phyloP scores from a whole-genome alignment of 2,888 invertebrate species.

The Maniola hyperantus region DNA sequence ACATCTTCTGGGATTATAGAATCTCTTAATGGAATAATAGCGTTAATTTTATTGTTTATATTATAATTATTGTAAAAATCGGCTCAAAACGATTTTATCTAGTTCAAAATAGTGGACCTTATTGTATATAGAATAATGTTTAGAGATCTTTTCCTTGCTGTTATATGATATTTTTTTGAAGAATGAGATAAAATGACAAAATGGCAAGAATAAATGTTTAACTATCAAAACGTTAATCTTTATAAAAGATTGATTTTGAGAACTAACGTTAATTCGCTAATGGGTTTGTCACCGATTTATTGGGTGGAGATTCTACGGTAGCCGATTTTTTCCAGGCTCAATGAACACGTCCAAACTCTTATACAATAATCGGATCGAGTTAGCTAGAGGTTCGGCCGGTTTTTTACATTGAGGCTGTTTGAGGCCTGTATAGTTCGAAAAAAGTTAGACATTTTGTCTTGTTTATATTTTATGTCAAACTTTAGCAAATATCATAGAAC shows the following conservation, averaged over 20 bases:
- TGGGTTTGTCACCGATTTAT: too few species aligned
- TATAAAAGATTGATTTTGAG: too few species aligned
- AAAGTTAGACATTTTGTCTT: background rate
- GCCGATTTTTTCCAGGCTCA: too few species aligned
- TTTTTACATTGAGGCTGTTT: too few species aligned
- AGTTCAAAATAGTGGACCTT: conserved; percentile 52
- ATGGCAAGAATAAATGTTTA: background rate
- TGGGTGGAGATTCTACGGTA: too few species aligned
- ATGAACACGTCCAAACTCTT: too few species aligned
- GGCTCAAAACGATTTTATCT: conserved; percentile 52
- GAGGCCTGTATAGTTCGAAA: too few species aligned
- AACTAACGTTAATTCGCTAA: background rate
- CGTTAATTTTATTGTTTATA: conserved; percentile 35
- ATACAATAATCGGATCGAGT: too few species aligned
- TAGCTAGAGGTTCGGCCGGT: too few species aligned
- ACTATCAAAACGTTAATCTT: too few species aligned
- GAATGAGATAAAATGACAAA: background rate
- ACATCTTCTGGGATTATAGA: conserved; percentile 31
- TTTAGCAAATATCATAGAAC: conserved; percentile 9
- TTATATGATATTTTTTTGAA: conserved; percentile 10
- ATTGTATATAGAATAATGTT: conserved; percentile 52
- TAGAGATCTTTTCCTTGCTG: conserved; percentile 30
- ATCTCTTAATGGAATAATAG: conserved; percentile 37
- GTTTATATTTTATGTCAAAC: background rate
- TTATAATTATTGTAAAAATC: conserved; percentile 35